Base-by-base conservation (phyloP, 2,113 vertebrate species). In the Dromiciops gliroides region DNA sequence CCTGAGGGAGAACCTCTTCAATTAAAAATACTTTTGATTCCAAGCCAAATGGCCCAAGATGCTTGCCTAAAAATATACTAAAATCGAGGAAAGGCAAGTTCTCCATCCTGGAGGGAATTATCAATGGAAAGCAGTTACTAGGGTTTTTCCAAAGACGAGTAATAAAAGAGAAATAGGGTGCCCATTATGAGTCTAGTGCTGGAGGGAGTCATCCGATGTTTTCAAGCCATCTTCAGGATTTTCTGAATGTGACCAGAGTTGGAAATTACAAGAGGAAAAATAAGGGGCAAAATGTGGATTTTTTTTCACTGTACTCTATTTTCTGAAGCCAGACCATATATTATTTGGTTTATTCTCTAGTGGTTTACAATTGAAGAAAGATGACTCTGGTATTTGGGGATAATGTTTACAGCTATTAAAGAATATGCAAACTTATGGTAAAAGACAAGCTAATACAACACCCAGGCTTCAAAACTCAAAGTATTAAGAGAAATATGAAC, bases 1-100 rank as follows among this genome's bases (percentile, higher is more conserved):
- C 94, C 94, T 89, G 95, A 97, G 92, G 93, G 92, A 97, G 56
- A 98, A 93, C 93, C 67, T 95, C 48, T 94, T 93, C 97, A 89
- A 98, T 95, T 97, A 98, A 98, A 98, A 97, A 95, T 95, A 97
- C 94, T 98, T 98, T 96, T 98, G 96, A 98, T 98, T 97, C 52
- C 60, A 94, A 95, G 95, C 95, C 98, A 98, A 97, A 96, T 67
- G 97, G 94, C 95, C 95, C 51, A 98, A 95, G 89, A 98, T 90
- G 90, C 97, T 97, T 75, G 94, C 90, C 97, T 98, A 96, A 97
- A 97, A 98, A 96, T 96, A 88, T 24, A 97, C 60, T 51, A 96
- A 91, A 95, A 97, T 98, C 97, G 97, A 96, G 96, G 90, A 97
- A 98, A 93, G 95, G 53, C 88, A 97, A 9, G 1, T 94, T 75